Evolutionary conservation across 1,140 invertebrate genomes (phyloP).

Genomic region (Mya arenaria): DNA sequence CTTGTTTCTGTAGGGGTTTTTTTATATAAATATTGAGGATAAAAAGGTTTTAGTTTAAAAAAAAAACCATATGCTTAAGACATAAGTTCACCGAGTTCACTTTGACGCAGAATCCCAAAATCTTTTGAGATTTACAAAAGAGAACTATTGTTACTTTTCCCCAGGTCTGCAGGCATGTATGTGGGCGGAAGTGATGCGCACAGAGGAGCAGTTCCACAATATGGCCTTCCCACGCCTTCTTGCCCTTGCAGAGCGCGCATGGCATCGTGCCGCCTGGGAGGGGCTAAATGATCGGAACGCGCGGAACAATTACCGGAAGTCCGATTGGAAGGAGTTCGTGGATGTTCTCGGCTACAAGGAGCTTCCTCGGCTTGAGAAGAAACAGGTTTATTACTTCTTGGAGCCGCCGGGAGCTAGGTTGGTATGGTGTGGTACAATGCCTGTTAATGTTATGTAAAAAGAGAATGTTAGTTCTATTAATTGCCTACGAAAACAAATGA

Average conservation of each 20-base stretch:
- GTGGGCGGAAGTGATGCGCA: conserved; percentile 69
- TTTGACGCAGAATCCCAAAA: too few relatives aligned
- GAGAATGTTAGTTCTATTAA: background rate
- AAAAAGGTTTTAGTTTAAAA: too few relatives aligned
- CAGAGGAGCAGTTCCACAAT: conserved; percentile 60
- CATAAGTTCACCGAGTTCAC: too few relatives aligned
- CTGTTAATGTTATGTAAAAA: background rate
- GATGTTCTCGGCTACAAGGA: conserved; percentile 67
- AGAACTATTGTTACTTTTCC: too few relatives aligned
- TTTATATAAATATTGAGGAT: too few relatives aligned
- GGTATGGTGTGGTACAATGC: background rate
- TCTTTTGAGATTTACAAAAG: too few relatives aligned
- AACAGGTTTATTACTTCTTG: conserved; percentile 59
- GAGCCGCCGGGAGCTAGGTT: conserved; percentile 65
- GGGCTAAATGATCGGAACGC: background rate
- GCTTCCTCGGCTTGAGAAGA: conserved; percentile 58
- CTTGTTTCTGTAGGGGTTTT: too few relatives aligned
- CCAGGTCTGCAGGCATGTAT: conserved; percentile 68
- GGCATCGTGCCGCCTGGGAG: conserved; percentile 72
- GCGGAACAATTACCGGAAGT: background rate
- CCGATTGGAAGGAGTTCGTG: conserved; percentile 61
- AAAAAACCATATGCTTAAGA: too few relatives aligned
- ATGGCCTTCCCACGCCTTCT: conserved; percentile 72
- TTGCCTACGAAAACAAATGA: background rate
- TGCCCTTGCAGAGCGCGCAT: conserved; percentile 73